Evolutionary conservation across 2,888 invertebrate species (phyloP).

Genomic region (Dynastes grantii): DNA sequence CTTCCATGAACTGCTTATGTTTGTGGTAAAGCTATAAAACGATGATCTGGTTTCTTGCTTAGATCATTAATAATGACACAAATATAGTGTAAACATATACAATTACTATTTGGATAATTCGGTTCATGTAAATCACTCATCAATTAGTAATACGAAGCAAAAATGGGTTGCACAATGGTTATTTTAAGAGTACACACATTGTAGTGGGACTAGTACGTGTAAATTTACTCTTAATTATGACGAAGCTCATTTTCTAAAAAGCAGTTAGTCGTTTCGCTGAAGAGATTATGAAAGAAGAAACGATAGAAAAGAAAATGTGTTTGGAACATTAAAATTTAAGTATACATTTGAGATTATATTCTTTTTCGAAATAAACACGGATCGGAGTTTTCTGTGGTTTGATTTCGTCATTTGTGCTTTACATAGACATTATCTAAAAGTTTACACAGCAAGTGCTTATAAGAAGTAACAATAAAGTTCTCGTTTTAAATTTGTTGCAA

Average conservation of each 20-base stretch:
- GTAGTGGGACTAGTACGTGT: not conserved
- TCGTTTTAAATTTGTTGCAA: too few relatives aligned
- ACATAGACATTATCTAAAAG: too few relatives aligned
- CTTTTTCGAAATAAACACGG: too few relatives aligned
- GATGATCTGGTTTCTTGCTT: slow-evolving; percentile 6
- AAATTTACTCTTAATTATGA: not conserved
- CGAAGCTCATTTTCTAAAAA: not conserved
- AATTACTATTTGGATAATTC: slow-evolving; percentile 7
- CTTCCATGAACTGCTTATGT: not conserved
- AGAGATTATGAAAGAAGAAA: too few relatives aligned
- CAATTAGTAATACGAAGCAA: not conserved
- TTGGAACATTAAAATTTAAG: too few relatives aligned
- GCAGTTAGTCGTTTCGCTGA: not conserved
- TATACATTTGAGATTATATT: too few relatives aligned
- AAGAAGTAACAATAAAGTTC: too few relatives aligned
- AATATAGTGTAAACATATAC: slow-evolving; percentile 1
- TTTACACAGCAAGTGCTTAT: too few relatives aligned
- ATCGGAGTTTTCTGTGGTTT: too few relatives aligned
- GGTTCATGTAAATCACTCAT: not conserved
- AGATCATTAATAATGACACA: slow-evolving; percentile 9
- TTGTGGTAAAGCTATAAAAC: slow-evolving; percentile 2
- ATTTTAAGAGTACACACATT: not conserved
- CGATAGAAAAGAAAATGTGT: too few relatives aligned
- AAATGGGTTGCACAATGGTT: not conserved
- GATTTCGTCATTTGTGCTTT: too few relatives aligned